Percentiles rank a stretch among this genome's conserved stretches.
These are phyloP conservation scores for Anadara kagoshimensis DNA, from an alignment of 1,140 invertebrate species.

Conservation along the genomic window DNA sequence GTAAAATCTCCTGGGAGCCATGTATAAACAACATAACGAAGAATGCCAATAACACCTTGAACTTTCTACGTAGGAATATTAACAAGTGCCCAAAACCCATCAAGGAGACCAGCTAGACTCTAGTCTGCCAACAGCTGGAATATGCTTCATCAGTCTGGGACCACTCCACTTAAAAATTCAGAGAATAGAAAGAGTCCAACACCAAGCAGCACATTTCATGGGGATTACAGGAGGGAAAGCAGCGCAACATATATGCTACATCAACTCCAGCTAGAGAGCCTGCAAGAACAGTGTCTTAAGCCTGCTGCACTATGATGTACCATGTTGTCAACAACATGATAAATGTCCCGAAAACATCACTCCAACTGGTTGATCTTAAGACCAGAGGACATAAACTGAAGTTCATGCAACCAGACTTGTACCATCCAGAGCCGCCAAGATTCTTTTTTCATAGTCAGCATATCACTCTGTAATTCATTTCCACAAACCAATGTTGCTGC, in stretches of 20 bases:
- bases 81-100: neutral
- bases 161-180: neutral
- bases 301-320: neutral
- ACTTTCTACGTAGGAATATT: neutral
- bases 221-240: neutral
- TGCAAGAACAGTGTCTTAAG: neutral
- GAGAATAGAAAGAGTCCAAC: neutral
- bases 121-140: conserved; percentile 1
- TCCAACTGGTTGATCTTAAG: neutral
- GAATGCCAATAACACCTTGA: neutral
- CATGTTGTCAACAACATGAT: neutral
- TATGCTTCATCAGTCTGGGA: conserved; percentile 7
- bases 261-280: neutral
- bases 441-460: no score
- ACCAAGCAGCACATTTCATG: neutral
- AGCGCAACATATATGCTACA: neutral
- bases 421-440: no score
- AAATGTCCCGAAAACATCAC: neutral
- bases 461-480: no score
- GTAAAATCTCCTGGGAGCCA: neutral
- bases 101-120: neutral
- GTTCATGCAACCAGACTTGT: neutral
- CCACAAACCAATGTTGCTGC: no score
- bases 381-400: neutral
- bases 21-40: neutral